Percentiles rank a stretch among this genome's conserved stretches.
Conservation (phyloP, 2,113 vertebrate species). For the Crotalus horridus region DNA sequence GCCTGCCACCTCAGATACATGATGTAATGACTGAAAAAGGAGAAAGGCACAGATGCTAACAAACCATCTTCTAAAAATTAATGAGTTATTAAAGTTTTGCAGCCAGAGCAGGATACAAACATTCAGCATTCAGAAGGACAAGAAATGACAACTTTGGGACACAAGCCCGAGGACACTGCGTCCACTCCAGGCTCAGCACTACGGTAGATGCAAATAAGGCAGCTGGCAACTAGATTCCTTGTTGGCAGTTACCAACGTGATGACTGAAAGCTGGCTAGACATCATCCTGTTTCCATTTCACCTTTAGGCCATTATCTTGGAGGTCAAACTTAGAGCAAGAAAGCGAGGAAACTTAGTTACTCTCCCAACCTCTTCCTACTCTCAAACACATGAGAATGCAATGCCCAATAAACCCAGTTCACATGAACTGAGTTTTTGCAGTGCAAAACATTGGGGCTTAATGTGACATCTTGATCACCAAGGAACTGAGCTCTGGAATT, state of each 20-base stretch:
- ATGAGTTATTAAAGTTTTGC: conserved; percentile 19
- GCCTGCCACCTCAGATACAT: conserved; percentile 29
- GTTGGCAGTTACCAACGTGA: conserved; percentile 30
- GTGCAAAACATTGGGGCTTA: neutral
- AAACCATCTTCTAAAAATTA: conserved; percentile 36
- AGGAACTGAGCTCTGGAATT: neutral
- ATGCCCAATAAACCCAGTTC: neutral
- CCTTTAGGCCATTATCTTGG: neutral
- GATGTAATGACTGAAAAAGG: conserved; percentile 34
- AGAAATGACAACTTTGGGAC: conserved; percentile 1
- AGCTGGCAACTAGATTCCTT: conserved; percentile 3
- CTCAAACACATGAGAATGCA: neutral
- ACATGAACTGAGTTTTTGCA: too few relatives aligned
- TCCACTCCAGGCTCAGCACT: neutral
- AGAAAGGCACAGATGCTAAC: conserved; percentile 5
- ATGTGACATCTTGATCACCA: neutral
- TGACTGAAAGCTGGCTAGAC: neutral
- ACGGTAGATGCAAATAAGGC: conserved; percentile 31
- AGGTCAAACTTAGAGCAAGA: neutral
- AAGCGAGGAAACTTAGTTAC: neutral
- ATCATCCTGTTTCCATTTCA: conserved; percentile 11
- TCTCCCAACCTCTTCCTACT: too few relatives aligned
- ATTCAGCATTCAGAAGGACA: neutral
- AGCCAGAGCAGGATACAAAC: neutral
- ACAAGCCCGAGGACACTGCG: neutral